A percentile compares a stretch with the other conserved stretches of the same genome.
Evolutionary conservation across 2,888 invertebrate species (phyloP).

Genomic region (Caenorhabditis sp.): DNA sequence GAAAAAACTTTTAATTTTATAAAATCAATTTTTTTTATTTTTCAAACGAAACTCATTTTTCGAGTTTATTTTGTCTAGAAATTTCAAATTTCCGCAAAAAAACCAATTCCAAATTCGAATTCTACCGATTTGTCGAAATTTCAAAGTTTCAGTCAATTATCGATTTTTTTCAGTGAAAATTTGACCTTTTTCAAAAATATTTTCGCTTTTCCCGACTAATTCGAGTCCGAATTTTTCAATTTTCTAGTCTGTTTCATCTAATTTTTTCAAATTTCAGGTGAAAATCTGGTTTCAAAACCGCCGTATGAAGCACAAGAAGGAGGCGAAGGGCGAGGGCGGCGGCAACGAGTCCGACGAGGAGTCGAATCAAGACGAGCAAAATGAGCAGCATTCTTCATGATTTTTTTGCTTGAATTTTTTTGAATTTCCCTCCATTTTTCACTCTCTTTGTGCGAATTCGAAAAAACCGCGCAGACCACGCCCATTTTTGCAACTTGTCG

Average conservation of each 20-base stretch:
- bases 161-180: too few species aligned
- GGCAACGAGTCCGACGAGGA: slow-evolving; percentile 75
- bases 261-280: slow-evolving; percentile 72
- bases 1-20: too few species aligned
- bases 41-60: too few species aligned
- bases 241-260: not conserved
- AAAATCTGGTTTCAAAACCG: slow-evolving; percentile 83
- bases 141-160: not conserved
- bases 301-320: slow-evolving; percentile 83
- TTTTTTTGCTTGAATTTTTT: too few species aligned
- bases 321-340: slow-evolving; percentile 77
- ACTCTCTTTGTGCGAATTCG: too few species aligned
- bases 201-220: not conserved
- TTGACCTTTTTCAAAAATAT: too few species aligned
- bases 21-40: too few species aligned
- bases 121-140: not conserved
- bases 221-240: not conserved
- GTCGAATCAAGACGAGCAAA: slow-evolving; percentile 71
- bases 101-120: not conserved
- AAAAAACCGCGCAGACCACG: too few species aligned
- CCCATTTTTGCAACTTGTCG: too few species aligned
- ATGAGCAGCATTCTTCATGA: slow-evolving; percentile 54
- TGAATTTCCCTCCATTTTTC: too few species aligned
- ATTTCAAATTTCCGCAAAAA: not conserved
- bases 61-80: too few species aligned